phyloP scores from a whole-genome alignment of 2,888 invertebrate species.

The Shargacucullia verbasci region DNA sequence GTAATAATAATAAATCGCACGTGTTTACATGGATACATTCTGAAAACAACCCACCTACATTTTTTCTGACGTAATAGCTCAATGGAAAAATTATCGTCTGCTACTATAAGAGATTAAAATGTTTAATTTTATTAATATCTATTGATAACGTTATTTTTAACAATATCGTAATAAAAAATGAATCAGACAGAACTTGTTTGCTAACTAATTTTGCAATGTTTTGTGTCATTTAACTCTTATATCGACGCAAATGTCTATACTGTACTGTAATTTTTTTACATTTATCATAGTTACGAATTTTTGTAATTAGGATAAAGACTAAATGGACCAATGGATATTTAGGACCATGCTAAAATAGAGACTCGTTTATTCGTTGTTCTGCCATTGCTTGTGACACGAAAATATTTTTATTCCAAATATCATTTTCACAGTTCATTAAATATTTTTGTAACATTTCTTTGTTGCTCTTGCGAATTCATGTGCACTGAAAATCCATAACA shows the following conservation, averaged over 20 bases:
- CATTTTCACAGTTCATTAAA: constrained; percentile 26
- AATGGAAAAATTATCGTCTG: constrained; percentile 29
- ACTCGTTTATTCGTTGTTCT: constrained; percentile 9
- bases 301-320: constrained; percentile 17
- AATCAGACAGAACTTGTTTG: constrained; percentile 22
- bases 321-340: constrained; percentile 12
- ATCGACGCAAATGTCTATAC: too few species aligned
- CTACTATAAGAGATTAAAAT: constrained; percentile 3
- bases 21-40: constrained; percentile 24
- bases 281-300: constrained; percentile 17
- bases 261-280: too few species aligned
- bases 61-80: constrained; percentile 13
- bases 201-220: not conserved
- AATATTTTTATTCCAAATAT: constrained; percentile 18
- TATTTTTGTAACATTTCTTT: constrained; percentile 41
- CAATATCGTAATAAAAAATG: constrained; percentile 26
- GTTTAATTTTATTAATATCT: constrained; percentile 10
- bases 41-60: constrained; percentile 21
- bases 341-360: constrained; percentile 21
- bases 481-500: constrained; percentile 46
- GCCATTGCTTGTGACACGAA: constrained; percentile 10
- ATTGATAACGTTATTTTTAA: constrained; percentile 17
- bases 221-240: too few species aligned
- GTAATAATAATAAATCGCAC: constrained; percentile 48
- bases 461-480: constrained; percentile 24